A percentile compares a stretch with the other conserved stretches of the same genome.
Evolutionary conservation across 64 coral and sea anemone genomes (phyloP).

Genomic region (Dendrophyllia cribrosa): DNA sequence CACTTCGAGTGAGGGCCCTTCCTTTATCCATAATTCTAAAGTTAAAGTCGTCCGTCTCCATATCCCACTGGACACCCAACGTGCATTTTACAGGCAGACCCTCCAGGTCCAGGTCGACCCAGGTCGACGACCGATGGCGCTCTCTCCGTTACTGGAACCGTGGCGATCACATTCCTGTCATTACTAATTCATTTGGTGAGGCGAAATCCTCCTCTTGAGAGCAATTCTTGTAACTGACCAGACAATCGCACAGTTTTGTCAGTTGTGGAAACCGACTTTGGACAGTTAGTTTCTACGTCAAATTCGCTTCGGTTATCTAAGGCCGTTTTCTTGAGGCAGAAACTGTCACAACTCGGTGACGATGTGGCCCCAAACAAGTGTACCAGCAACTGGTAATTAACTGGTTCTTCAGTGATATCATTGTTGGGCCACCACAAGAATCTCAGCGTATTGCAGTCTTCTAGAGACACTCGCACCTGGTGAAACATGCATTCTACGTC

Average conservation of each 20-base stretch:
- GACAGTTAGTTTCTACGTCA: neutral
- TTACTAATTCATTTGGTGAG: no score
- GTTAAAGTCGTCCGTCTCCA: no score
- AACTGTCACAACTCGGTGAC: constrained; percentile 39
- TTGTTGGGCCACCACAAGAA: constrained; percentile 47
- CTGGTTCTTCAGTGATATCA: constrained; percentile 6
- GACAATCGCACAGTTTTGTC: neutral
- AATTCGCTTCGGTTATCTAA: neutral
- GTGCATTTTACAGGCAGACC: no score
- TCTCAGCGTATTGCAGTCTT: constrained; percentile 26
- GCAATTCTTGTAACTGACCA: neutral
- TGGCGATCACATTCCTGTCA: no score
- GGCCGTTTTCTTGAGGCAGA: constrained; percentile 27
- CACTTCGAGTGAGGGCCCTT: neutral
- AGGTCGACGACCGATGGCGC: no score
- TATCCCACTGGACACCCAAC: no score
- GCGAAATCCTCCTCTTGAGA: no score
- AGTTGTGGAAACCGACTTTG: neutral
- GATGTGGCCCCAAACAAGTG: constrained; percentile 33
- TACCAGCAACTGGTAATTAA: constrained; percentile 15
- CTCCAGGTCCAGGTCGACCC: no score
- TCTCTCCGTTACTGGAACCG: no score
- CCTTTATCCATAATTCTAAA: neutral
- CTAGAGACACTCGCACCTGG: constrained; percentile 22
- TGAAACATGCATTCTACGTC: constrained; percentile 2